phyloP scores from a whole-genome alignment of 2,113 vertebrate genomes.

The Sus scrofa region DNA sequence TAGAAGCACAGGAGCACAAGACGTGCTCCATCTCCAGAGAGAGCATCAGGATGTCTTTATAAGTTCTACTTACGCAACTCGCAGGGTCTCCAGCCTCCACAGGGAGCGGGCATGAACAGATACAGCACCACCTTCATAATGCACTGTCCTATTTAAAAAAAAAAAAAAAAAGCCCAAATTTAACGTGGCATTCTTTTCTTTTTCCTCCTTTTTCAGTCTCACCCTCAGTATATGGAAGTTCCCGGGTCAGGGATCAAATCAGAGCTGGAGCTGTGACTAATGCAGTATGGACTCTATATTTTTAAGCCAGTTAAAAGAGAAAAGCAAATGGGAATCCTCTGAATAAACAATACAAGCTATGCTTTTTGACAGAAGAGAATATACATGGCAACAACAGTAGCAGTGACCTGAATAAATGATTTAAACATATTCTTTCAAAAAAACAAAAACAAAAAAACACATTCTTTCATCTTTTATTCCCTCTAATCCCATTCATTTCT shows the following conservation, averaged over 20 bases:
- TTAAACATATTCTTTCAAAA: neutral
- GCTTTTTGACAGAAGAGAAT: neutral
- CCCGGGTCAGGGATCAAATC: too few species aligned
- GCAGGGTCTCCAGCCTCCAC: constrained; percentile 97
- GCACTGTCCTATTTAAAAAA: constrained; percentile 91
- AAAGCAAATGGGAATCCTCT: neutral
- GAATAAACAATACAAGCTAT: neutral
- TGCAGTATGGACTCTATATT: neutral
- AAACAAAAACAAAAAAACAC: neutral
- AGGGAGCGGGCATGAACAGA: constrained; percentile 96
- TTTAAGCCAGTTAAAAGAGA: constrained; percentile 1
- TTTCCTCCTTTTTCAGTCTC: too few species aligned
- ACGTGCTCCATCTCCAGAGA: fast-evolving
- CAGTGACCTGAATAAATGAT: neutral
- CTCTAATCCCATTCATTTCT: neutral
- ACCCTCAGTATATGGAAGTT: too few species aligned
- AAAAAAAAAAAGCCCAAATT: neutral
- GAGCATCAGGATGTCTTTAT: fast-evolving
- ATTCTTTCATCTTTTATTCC: neutral
- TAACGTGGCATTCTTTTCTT: too few species aligned
- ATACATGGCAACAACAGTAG: neutral
- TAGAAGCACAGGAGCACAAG: neutral
- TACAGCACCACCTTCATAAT: constrained; percentile 97
- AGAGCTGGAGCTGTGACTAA: too few species aligned
- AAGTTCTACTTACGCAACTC: constrained; percentile 94